These are phyloP conservation scores for Athripsodes cinereus DNA, from an alignment of 2,888 invertebrate species.

Conservation along the genomic window DNA sequence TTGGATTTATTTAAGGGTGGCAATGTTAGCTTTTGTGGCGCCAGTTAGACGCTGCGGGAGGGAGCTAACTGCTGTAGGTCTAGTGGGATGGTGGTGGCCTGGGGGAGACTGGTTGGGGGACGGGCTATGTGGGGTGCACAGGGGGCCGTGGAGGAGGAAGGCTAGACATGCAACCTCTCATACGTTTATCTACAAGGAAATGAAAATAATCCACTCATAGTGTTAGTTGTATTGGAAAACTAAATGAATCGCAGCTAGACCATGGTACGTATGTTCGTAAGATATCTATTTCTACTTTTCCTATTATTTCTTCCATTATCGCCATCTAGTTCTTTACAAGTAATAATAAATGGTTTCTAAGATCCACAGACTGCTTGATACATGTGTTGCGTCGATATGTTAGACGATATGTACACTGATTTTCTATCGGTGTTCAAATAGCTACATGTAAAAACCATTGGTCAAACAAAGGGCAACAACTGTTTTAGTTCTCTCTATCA, in stretches of 20 bases:
- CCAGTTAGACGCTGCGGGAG: conserved; percentile 1
- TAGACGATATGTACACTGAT: too few species aligned
- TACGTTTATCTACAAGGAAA: conserved; percentile 1
- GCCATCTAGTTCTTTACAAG: background rate
- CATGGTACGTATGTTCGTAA: too few species aligned
- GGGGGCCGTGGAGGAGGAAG: background rate
- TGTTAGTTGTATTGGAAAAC: conserved; percentile 1
- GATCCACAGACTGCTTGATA: background rate
- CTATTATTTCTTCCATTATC: conserved; percentile 1
- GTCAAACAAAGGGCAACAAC: too few species aligned
- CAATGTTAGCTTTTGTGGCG: conserved; percentile 1
- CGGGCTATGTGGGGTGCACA: background rate
- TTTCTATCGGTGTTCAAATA: too few species aligned
- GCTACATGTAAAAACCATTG: too few species aligned
- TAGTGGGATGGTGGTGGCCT: background rate
- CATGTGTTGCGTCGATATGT: too few species aligned
- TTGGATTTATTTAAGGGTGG: conserved; percentile 1
- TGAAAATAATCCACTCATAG: conserved; percentile 2
- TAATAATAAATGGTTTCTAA: conserved; percentile 1
- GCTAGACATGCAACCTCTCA: conserved; percentile 3
- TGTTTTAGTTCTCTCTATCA: too few species aligned
- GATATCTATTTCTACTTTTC: background rate
- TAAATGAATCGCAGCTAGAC: conserved; percentile 1
- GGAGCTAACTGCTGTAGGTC: background rate
- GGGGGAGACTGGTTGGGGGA: background rate